phyloP scores from a whole-genome alignment of 2,797 vertebrate species.

The Martes flavigula region DNA sequence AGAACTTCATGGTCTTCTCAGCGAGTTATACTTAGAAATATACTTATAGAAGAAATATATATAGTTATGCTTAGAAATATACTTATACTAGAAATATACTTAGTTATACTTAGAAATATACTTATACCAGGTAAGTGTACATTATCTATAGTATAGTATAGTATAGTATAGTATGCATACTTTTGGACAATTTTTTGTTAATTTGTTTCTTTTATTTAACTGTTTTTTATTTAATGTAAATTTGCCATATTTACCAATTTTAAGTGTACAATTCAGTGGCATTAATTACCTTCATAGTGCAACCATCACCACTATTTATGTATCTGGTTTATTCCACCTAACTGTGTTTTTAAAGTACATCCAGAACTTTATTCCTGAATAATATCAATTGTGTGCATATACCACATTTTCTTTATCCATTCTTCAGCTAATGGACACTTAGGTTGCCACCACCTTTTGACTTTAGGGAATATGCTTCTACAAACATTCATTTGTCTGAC shows the following conservation, averaged over 20 bases:
- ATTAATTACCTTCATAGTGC: background rate
- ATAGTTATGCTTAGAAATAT: too few relatives aligned
- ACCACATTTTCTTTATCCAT: background rate
- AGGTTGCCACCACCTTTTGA: background rate
- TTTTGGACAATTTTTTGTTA: background rate
- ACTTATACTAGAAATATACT: background rate
- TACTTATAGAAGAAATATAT: too few relatives aligned
- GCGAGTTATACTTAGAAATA: background rate
- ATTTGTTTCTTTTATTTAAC: background rate
- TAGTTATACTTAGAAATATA: too few relatives aligned
- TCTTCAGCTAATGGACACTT: background rate
- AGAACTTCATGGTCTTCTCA: background rate
- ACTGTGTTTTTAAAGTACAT: background rate
- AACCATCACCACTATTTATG: background rate
- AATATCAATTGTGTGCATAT: background rate
- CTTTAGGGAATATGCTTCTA: background rate
- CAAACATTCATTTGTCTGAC: background rate
- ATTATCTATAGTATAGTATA: background rate
- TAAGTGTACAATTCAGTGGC: background rate
- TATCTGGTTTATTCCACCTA: background rate
- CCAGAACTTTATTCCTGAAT: background rate
- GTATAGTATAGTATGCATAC: background rate
- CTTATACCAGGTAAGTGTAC: background rate
- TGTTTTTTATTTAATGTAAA: background rate
- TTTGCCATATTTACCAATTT: background rate